Conservation (phyloP, 2,113 vertebrate species). For the Lophura nycthemera region DNA sequence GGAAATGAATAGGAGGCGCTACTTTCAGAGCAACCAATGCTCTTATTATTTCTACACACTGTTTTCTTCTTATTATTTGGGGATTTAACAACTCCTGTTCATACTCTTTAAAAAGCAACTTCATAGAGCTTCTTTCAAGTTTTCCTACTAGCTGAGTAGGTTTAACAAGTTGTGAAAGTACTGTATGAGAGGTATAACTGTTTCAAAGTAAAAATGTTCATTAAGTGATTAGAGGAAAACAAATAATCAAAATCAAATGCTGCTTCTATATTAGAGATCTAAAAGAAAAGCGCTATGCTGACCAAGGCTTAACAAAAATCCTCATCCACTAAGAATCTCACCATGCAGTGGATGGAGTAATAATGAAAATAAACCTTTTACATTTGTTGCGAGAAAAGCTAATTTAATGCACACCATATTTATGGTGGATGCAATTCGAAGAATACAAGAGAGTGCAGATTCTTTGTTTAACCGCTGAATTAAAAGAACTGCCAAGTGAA, state of each 20-base stretch:
- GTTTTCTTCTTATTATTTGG: neutral
- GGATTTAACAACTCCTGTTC: neutral
- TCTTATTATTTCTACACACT: neutral
- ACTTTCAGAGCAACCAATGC: neutral
- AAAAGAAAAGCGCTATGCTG: neutral
- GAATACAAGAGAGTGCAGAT: neutral
- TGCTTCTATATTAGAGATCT: neutral
- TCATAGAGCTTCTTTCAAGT: neutral
- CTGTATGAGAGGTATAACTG: neutral
- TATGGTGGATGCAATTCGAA: slow-evolving; percentile 6
- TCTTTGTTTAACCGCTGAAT: neutral
- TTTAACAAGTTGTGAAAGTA: slow-evolving; percentile 2
- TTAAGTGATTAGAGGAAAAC: slow-evolving; percentile 27
- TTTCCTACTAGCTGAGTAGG: neutral
- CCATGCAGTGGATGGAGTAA: neutral
- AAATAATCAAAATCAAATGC: slow-evolving; percentile 27
- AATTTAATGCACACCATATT: slow-evolving; percentile 49
- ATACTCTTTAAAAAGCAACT: neutral
- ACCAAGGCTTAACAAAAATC: neutral
- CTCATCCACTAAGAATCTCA: neutral
- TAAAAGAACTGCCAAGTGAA: neutral
- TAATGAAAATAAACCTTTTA: slow-evolving; percentile 47
- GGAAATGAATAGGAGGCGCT: too few relatives aligned
- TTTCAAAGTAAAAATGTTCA: slow-evolving; percentile 3
- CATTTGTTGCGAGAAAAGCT: slow-evolving; percentile 39